A percentile compares a stretch with the other conserved stretches of the same genome.
phyloP scores from a whole-genome alignment of 2,797 vertebrate genomes.

The Halcyon chelicuti region DNA sequence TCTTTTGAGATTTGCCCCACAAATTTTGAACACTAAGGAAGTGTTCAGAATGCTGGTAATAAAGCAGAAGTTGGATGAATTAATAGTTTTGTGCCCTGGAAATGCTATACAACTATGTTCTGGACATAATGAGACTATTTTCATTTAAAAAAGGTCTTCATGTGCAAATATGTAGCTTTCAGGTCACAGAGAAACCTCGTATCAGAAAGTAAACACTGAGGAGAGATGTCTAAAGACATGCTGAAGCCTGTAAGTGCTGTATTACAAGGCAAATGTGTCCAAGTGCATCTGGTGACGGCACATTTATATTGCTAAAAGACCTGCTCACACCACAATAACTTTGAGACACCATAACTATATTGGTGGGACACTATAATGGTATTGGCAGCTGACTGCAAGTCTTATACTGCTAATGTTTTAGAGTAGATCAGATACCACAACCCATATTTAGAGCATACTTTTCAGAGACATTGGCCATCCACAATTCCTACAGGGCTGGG shows the following conservation, averaged over 20 bases:
- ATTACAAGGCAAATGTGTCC: not conserved
- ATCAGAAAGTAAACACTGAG: not conserved
- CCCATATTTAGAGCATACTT: constrained; percentile 43
- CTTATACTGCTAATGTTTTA: constrained; percentile 14
- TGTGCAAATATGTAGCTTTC: not conserved
- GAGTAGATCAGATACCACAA: constrained; percentile 46
- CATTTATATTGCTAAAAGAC: not conserved
- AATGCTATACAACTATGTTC: not conserved
- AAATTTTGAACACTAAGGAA: not conserved
- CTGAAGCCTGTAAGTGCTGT: not conserved
- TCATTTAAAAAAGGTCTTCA: not conserved
- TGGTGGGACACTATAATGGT: not conserved
- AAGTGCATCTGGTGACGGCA: not conserved
- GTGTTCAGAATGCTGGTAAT: not conserved
- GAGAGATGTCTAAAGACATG: not conserved
- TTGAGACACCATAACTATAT: not conserved
- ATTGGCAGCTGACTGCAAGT: constrained; percentile 23
- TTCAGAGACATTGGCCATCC: constrained; percentile 58
- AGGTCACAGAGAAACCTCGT: not conserved
- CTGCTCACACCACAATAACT: constrained; percentile 3
- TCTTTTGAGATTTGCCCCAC: not conserved
- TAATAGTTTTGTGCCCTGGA: not conserved
- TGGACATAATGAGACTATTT: not conserved
- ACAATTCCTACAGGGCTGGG: constrained; percentile 39
- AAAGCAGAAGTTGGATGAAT: not conserved